phyloP scores from a whole-genome alignment of 2,888 invertebrate genomes.

The Cataglyphis cursor region DNA sequence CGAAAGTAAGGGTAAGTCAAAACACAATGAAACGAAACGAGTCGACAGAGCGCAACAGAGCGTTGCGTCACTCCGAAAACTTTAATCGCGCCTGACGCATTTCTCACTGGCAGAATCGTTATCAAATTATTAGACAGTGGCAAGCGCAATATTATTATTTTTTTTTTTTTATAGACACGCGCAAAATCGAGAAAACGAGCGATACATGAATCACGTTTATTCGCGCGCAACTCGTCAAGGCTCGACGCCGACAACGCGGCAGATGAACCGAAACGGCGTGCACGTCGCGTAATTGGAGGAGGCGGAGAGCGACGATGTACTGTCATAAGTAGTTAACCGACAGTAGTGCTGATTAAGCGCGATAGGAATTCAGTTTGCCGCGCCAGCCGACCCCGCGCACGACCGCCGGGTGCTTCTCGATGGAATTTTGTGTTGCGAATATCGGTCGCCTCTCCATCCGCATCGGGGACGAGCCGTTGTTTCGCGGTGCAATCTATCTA shows the following conservation, averaged over 20 bases:
- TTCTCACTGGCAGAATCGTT: background rate
- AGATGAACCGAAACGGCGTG: slow-evolving; percentile 34
- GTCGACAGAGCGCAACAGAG: background rate
- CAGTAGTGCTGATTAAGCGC: slow-evolving; percentile 67
- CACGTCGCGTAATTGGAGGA: slow-evolving; percentile 62
- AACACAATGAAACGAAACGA: background rate
- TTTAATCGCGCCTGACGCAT: background rate
- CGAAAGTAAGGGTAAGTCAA: background rate
- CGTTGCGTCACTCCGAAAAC: background rate
- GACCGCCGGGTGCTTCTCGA: slow-evolving; percentile 52
- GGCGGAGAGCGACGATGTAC: slow-evolving; percentile 63
- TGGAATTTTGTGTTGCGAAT: slow-evolving; percentile 67
- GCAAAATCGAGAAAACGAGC: background rate
- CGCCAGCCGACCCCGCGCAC: background rate
- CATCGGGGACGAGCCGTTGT: slow-evolving; percentile 17
- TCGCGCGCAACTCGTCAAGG: slow-evolving; percentile 33
- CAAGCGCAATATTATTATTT: background rate
- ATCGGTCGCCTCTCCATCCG: slow-evolving; percentile 61
- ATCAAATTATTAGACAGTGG: background rate
- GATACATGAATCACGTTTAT: slow-evolving; percentile 23
- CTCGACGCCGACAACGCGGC: slow-evolving; percentile 2
- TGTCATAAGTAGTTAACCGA: slow-evolving; percentile 76
- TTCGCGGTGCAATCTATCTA: slow-evolving; percentile 30
- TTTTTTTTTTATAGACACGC: background rate
- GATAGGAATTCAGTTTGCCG: slow-evolving; percentile 74